A percentile compares a stretch with the other conserved stretches of the same genome.
Evolutionary conservation across 2,888 invertebrate species (phyloP).

Genomic region (Rutpela maculata): DNA sequence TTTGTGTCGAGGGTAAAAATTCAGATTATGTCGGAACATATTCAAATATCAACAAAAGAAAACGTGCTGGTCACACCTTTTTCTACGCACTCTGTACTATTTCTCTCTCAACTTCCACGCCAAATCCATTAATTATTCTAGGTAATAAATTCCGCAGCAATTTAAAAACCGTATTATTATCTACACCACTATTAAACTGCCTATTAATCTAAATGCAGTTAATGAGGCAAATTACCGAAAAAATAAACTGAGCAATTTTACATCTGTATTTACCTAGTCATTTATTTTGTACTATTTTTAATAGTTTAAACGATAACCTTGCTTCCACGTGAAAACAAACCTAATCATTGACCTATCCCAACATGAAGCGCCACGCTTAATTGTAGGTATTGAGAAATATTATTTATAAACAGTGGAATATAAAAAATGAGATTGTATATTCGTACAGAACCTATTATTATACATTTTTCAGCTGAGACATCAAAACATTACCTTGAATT

Average conservation of each 20-base stretch:
- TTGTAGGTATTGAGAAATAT: no score
- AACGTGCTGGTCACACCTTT: no score
- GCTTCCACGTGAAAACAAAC: neutral
- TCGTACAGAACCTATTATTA: neutral
- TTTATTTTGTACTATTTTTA: neutral
- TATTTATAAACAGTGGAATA: neutral
- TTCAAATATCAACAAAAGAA: no score
- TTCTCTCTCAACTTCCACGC: neutral
- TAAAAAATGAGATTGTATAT: neutral
- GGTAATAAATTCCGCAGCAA: neutral
- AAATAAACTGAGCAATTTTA: neutral
- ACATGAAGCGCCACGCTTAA: neutral
- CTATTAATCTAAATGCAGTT: neutral
- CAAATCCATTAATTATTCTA: neutral
- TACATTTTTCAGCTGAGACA: conserved; percentile 15
- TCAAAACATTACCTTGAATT: conserved; percentile 36
- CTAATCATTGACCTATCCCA: conserved; percentile 10
- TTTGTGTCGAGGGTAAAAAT: no score
- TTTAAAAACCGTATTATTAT: neutral
- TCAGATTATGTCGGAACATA: no score
- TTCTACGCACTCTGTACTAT: no score
- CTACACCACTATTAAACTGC: neutral
- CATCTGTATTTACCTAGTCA: neutral
- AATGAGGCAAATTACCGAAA: neutral
- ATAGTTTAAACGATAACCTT: neutral